A percentile compares a stretch with the other conserved stretches of the same genome.
phyloP scores from a whole-genome alignment of 2,888 invertebrate species.

The Altica lythri region DNA sequence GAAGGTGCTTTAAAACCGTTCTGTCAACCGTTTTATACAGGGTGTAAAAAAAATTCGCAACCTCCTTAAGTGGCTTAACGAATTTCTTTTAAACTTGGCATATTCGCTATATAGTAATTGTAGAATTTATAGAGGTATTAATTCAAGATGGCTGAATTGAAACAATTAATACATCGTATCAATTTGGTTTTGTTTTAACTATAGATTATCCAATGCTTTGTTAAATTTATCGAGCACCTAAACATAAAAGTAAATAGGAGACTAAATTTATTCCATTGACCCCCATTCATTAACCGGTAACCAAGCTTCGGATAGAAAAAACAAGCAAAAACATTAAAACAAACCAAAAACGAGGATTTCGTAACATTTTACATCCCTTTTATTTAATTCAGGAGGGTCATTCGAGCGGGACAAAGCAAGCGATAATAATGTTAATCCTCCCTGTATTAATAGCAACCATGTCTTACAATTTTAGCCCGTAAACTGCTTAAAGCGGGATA shows the following conservation, averaged over 20 bases:
- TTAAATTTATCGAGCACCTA: too few species aligned
- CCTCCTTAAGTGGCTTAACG: too few species aligned
- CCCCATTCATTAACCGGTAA: slow-evolving; percentile 6
- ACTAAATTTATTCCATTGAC: slow-evolving; percentile 7
- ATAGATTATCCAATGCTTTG: too few species aligned
- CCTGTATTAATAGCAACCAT: slow-evolving; percentile 23
- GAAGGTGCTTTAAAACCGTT: too few species aligned
- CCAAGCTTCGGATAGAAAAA: not conserved
- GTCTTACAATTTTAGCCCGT: slow-evolving; percentile 29
- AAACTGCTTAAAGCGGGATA: slow-evolving; percentile 29
- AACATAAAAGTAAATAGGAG: not conserved
- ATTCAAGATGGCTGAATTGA: too few species aligned
- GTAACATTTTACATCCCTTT: slow-evolving; percentile 8
- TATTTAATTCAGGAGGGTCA: slow-evolving; percentile 21
- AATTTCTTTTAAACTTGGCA: too few species aligned
- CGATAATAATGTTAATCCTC: slow-evolving; percentile 31
- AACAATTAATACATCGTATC: too few species aligned
- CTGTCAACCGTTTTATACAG: too few species aligned
- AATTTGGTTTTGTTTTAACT: too few species aligned
- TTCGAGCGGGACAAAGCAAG: slow-evolving; percentile 24
- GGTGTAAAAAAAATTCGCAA: too few species aligned
- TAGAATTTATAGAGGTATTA: too few species aligned
- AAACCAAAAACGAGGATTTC: not conserved
- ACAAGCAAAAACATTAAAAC: slow-evolving; percentile 4
- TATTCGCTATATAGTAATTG: too few species aligned